Base-by-base conservation (phyloP, 2,888 invertebrate species). In the Mimas tiliae region DNA sequence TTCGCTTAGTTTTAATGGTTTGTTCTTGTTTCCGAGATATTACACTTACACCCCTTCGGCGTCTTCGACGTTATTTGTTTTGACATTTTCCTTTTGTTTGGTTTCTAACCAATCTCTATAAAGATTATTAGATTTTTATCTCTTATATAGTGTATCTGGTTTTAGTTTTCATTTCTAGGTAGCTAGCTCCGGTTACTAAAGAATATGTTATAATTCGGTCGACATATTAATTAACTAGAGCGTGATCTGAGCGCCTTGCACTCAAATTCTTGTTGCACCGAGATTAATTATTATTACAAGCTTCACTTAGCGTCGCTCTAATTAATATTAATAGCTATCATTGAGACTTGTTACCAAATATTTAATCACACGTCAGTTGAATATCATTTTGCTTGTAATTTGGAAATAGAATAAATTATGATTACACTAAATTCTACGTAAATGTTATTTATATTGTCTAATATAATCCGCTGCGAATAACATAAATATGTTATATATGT, bases 1-100 rank as follows among this genome's bases (percentile, higher is more conserved):
- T 84, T 82, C 78, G 76, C 76, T 84, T 82, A 79, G 80, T 78
- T 86, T 79, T 83, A 84, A 84, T 82, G 76, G 80, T 80, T 82
- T 81, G 74, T 82, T 82, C 80, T 79, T 81, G 80, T 83, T 81
- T 74, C 76, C 76, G 77, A 83, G 72, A 78, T 77, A 76, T 78
- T 76, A 63, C 53, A 33, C 63, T 66, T 63, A 51, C 52, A 38
- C 16, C 33, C 38, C 63, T 19, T 52, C 34, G 45, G 53, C 51
- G 19, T 66, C 53, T 66, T 53, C 63, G 53, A 47, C 63, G 47
- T 66, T 66, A 45, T 52, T 34, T 34, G 62, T 62, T 63, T 66
- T 45, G 63, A 51, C 42, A 50, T 62, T 63, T 63, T 64, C 63
- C 51, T 64, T 64, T 50, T 50, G 38, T 64, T 64, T 58, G 38